Evolutionary conservation across 2,888 invertebrate genomes (phyloP), one percentile per base, ranked within the genome.

Genomic region (Eupithecia pulchellata): DNA sequence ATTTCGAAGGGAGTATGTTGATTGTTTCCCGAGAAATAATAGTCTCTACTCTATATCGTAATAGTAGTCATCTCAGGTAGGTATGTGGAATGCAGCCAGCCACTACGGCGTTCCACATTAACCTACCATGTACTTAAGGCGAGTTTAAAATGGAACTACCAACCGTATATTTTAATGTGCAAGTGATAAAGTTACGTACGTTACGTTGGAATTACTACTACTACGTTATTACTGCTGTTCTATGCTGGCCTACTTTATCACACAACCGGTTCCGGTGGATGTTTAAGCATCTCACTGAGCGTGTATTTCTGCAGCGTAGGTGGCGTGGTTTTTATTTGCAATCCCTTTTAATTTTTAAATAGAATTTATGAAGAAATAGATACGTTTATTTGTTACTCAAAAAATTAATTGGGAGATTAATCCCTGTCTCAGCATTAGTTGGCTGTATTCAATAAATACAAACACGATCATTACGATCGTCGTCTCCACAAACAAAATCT

Each of bases 181-280:
- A 65, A 65, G 71, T 61, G 39, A 52, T 42, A 71, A 65, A 71
- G 71, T 71, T 71, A 62, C 58, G 42, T 65, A n/a, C 52, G 71
- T 65, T 62, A 71, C 68, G 57, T 55, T 32, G 52, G 47, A 42
- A 65, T 63, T 64, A 64, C 64, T 57, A 65, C 58, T 64, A 64
- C 64, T 52, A 27, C 64, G 20, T n/a, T 5, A 34, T 66, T 66
- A 67, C 36, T 36, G 11, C 68, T 27, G 64, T 32, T 27, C 64
- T 61, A 61, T 55, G 61, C 8, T 68, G 65, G 71, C 68, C 71
- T 68, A 68, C 65, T 65, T 71, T 34, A 25, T 25, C 52, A 25
- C 60, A 65, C 39, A 55, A 14, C n/a, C n/a, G n/a, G n/a, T 17
- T 14, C 30, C 66, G 5, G n/a, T 8, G 17, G 20, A 29, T 27